phyloP scores from a whole-genome alignment of 2,888 invertebrate species.

The Lasioglossum malachurum region DNA sequence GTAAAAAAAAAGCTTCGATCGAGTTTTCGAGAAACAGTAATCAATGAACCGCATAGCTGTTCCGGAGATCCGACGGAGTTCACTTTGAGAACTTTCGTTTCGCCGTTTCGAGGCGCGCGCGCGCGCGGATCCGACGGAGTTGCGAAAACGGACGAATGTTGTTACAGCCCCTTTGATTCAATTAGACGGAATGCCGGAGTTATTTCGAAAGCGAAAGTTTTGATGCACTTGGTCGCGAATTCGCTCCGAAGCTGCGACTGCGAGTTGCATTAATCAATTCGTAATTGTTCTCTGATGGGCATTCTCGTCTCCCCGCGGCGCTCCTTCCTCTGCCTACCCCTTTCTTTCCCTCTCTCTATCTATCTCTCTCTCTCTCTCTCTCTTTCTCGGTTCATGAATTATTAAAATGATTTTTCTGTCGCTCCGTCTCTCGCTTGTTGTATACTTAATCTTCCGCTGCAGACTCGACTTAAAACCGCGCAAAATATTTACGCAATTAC shows the following conservation, averaged over 20 bases:
- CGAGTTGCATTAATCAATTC: slow-evolving; percentile 12
- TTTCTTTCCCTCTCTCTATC: not conserved
- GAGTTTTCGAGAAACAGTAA: slow-evolving; percentile 22
- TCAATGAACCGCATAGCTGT: slow-evolving; percentile 4
- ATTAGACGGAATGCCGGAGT: slow-evolving; percentile 23
- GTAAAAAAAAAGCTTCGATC: slow-evolving; percentile 7
- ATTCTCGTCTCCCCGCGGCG: not conserved
- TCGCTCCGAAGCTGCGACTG: not conserved
- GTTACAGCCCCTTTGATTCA: slow-evolving; percentile 27
- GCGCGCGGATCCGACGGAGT: slow-evolving; percentile 1
- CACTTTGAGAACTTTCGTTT: slow-evolving; percentile 26
- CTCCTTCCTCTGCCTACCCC: not conserved
- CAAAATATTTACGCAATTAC: not conserved
- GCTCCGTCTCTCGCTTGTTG: not conserved
- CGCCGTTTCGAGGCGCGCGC: not conserved
- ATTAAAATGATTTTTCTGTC: not conserved
- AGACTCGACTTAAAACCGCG: not conserved
- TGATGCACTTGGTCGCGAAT: slow-evolving; percentile 5
- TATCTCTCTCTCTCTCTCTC: not conserved
- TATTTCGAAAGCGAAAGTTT: slow-evolving; percentile 29
- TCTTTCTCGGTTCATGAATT: not conserved
- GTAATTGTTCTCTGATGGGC: slow-evolving; percentile 7
- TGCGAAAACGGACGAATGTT: slow-evolving; percentile 13
- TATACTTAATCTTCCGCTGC: not conserved
- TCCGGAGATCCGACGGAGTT: not conserved